Evolutionary conservation across 2,797 vertebrate species (phyloP), one percentile per base, ranked within the genome.

Genomic region (Poeciliopsis presidionis): DNA sequence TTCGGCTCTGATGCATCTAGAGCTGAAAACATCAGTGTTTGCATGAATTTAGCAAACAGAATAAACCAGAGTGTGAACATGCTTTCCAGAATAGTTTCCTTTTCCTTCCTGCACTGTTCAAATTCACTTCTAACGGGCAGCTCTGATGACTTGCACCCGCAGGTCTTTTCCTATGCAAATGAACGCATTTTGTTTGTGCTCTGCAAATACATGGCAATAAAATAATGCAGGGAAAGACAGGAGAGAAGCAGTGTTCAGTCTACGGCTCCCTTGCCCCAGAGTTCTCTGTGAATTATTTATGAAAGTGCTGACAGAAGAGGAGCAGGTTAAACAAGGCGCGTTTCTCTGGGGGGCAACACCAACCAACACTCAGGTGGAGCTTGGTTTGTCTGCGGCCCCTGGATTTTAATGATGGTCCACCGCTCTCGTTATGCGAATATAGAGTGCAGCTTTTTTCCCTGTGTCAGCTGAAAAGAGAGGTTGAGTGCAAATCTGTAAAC

Each of bases 241-340:
- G 55, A 76, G 73, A 28, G 77, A 51, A 73, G 74, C 20, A 8
- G 36, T 75, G 71, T 67, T 73, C 83, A 85, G 79, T 90, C 88
- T 77, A 51, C 74, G 86, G 87, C 89, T 87, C 80, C 82, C 89
- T 78, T 86, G 86, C 80, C 90, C 90, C 87, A 83, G 86, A 92
- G 93, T 91, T 86, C 86, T 86, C 53, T 2, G 85, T 95, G 90
- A 94, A 95, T 95, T 92, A 95, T 95, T 93, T 91, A 95, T 95
- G 90, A 89, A 93, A 89, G 90, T 91, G 90, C 94, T 94, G 94
- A 94, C 91, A 92, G 90, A 92, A 92, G 90, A 94, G 87, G 90
- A 90, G 84, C 86, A 90, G 88, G 89, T 93, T 92, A 89, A 93
- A 93, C 92, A 90, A 90, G 90, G 91, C 89, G 69, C 80, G 79